phyloP scores from a whole-genome alignment of 2,113 vertebrate genomes.

The Leuciscus idus region DNA sequence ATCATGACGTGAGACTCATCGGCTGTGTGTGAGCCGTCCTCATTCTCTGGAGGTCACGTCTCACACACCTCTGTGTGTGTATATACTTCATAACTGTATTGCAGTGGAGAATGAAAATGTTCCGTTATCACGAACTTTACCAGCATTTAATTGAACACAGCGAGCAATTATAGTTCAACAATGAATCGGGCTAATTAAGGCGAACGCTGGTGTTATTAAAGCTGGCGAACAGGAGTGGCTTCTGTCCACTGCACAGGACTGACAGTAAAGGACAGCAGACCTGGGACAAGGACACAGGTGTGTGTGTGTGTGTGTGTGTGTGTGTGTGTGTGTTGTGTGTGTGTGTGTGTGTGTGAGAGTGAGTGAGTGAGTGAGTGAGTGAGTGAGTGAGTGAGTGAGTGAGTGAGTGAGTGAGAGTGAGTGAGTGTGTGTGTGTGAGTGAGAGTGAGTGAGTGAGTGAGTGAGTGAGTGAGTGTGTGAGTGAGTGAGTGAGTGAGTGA shows the following conservation, averaged over 20 bases:
- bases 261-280: constrained; percentile 16
- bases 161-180: constrained; percentile 51
- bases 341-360: no score
- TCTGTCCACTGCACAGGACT: constrained; percentile 39
- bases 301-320: background rate
- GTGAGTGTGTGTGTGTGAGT: no score
- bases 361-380: no score
- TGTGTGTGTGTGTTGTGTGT: no score
- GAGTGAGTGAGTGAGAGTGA: no score
- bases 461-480: no score
- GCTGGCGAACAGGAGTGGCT: constrained; percentile 49
- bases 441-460: no score
- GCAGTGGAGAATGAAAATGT: constrained; percentile 31
- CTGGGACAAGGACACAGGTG: constrained; percentile 18
- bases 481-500: accelerated
- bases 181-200: constrained; percentile 56
- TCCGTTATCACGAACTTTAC: constrained; percentile 43
- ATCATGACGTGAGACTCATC: background rate
- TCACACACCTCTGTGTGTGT: background rate
- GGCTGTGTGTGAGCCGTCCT: background rate
- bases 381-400: no score
- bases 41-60: background rate
- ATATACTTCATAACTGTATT: constrained; percentile 16
- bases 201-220: constrained; percentile 53
- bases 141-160: constrained; percentile 55